phyloP scores from a whole-genome alignment of 1,140 invertebrate species.

The Neodiprion lecontei region DNA sequence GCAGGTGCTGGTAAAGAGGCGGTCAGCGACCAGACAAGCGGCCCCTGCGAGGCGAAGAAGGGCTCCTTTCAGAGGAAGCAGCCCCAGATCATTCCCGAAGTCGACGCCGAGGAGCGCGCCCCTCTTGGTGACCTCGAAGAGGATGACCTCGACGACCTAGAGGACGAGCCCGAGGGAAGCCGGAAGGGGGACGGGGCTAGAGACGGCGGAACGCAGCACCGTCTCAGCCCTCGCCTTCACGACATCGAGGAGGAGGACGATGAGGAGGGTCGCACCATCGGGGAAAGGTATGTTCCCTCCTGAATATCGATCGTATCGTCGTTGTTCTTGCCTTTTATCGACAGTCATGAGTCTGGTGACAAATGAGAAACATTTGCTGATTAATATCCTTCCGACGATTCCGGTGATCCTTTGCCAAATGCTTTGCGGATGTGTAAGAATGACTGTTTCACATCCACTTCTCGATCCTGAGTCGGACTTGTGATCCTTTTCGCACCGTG shows the following conservation, averaged over 20 bases:
- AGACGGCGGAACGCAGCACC: constrained; percentile 51
- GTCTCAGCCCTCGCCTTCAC: constrained; percentile 59
- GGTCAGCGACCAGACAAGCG: constrained; percentile 37
- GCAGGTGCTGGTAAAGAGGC: constrained; percentile 24
- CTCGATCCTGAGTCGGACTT: no score
- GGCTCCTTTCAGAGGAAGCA: constrained; percentile 28
- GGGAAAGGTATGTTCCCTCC: constrained; percentile 48
- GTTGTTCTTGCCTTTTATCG: not conserved
- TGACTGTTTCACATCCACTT: no score
- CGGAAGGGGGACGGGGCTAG: constrained; percentile 25
- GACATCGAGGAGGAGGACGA: constrained; percentile 66
- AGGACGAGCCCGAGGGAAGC: constrained; percentile 37
- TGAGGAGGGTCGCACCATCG: constrained; percentile 55
- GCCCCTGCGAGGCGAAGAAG: constrained; percentile 41
- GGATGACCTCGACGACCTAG: constrained; percentile 34
- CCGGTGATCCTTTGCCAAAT: no score
- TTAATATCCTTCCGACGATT: no score
- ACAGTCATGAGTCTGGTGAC: no score
- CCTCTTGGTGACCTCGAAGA: constrained; percentile 49
- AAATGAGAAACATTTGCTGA: no score
- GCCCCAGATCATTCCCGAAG: constrained; percentile 15
- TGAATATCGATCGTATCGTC: not conserved
- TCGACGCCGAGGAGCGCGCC: constrained; percentile 33
- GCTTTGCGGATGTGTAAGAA: no score
- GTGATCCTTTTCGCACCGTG: no score